Percentiles rank a stretch among this genome's conserved stretches.
phyloP scores from a whole-genome alignment of 2,888 invertebrate genomes.

The Drosophila quinaria region DNA sequence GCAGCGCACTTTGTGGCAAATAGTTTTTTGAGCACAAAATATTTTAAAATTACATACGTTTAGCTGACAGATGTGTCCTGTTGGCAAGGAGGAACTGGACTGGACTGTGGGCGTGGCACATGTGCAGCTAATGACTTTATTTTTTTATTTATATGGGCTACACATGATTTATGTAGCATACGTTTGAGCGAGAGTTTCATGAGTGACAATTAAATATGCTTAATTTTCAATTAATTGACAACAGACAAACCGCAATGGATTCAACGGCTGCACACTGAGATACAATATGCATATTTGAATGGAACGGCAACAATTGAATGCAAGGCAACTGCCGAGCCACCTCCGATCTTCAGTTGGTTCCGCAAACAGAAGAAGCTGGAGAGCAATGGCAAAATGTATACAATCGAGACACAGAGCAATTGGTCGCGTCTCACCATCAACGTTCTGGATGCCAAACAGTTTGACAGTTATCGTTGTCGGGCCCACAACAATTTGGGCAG shows the following conservation, averaged over 20 bases:
- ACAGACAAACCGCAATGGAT: constrained; percentile 85
- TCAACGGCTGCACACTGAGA: constrained; percentile 70
- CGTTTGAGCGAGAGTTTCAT: constrained; percentile 13
- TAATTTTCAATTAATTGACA: constrained; percentile 33
- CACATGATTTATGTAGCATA: constrained; percentile 47
- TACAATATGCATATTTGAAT: constrained; percentile 85
- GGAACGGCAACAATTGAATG: constrained; percentile 88
- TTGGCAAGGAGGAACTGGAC: background rate
- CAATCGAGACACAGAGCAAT: constrained; percentile 81
- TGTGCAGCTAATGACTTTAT: constrained; percentile 68
- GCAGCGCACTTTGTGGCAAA: constrained; percentile 65
- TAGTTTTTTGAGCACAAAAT: constrained; percentile 75
- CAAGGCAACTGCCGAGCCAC: constrained; percentile 87
- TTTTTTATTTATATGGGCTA: constrained; percentile 63
- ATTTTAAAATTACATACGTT: constrained; percentile 62
- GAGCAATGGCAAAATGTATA: constrained; percentile 78
- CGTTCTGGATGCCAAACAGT: constrained; percentile 82
- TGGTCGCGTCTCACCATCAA: constrained; percentile 82
- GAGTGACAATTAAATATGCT: background rate
- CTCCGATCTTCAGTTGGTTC: constrained; percentile 87
- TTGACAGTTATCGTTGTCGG: constrained; percentile 87
- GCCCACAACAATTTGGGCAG: constrained; percentile 87
- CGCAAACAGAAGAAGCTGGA: constrained; percentile 83
- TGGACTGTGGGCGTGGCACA: constrained; percentile 51
- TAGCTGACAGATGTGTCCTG: constrained; percentile 24